Evolutionary conservation across 2,888 invertebrate genomes (phyloP).

Genomic region (Phyto melanocephala): DNA sequence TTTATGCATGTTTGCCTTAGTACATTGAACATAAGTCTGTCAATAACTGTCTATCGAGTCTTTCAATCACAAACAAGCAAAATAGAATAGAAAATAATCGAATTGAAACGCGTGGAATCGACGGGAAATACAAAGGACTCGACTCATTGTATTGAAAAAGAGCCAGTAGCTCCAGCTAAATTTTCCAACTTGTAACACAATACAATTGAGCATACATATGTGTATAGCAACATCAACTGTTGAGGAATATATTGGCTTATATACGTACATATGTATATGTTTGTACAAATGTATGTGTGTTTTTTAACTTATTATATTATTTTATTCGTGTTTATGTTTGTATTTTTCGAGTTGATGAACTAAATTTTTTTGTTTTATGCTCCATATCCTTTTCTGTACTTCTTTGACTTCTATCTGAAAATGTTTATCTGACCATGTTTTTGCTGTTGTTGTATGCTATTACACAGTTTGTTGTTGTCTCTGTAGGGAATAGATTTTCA

Average conservation of each 20-base stretch:
- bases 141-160: too few relatives aligned
- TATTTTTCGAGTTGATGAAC: conserved; percentile 57
- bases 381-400: background rate
- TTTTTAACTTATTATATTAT: background rate
- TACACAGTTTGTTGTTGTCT: background rate
- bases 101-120: conserved; percentile 24
- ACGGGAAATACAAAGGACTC: conserved; percentile 1
- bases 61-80: conserved; percentile 52
- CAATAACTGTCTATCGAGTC: conserved; percentile 62
- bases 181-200: background rate
- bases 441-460: background rate
- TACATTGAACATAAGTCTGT: conserved; percentile 55
- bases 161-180: background rate
- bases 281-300: too few relatives aligned
- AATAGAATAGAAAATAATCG: conserved; percentile 45
- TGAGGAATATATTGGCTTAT: too few relatives aligned
- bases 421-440: conserved; percentile 6
- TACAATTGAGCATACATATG: too few relatives aligned
- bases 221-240: too few relatives aligned
- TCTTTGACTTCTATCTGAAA: background rate
- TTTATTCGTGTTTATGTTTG: conserved; percentile 36
- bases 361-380: conserved; percentile 23
- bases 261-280: too few relatives aligned
- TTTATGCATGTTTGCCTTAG: too few relatives aligned
- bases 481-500: too few relatives aligned